phyloP scores from a whole-genome alignment of 2,113 vertebrate species.

The Etia nguti region DNA sequence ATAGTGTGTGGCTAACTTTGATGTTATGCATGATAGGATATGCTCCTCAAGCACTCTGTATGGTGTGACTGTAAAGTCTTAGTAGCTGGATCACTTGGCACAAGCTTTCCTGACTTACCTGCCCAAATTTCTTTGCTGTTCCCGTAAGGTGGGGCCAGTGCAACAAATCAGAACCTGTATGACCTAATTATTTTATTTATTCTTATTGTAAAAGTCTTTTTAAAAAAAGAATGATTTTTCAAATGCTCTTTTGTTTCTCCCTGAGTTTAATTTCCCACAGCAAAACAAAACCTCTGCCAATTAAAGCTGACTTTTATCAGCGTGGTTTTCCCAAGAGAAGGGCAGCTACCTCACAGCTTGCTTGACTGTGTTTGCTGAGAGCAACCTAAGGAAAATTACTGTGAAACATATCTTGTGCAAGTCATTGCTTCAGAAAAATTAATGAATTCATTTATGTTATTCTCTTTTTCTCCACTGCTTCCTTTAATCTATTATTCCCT shows the following conservation, averaged over 20 bases:
- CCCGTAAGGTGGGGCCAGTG: background rate
- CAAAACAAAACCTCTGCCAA: slow-evolving; percentile 63
- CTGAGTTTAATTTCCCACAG: background rate
- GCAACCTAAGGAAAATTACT: background rate
- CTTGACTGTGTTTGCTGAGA: background rate
- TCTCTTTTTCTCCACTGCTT: background rate
- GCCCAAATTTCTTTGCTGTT: background rate
- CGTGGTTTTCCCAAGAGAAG: slow-evolving; percentile 34
- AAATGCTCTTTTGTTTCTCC: background rate
- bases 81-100: background rate
- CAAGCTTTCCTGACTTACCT: background rate
- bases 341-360: background rate
- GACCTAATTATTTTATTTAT: background rate
- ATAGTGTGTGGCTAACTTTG: background rate
- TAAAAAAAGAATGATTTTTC: background rate
- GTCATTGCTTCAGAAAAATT: background rate
- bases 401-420: background rate
- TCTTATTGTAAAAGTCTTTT: background rate
- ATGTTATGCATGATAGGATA: background rate
- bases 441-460: background rate
- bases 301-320: slow-evolving; percentile 48
- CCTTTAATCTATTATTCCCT: background rate
- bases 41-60: background rate
- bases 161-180: background rate
- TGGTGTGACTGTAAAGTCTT: background rate